Conservation (phyloP, 2,888 invertebrate species). For the Blastobasis adustella region DNA sequence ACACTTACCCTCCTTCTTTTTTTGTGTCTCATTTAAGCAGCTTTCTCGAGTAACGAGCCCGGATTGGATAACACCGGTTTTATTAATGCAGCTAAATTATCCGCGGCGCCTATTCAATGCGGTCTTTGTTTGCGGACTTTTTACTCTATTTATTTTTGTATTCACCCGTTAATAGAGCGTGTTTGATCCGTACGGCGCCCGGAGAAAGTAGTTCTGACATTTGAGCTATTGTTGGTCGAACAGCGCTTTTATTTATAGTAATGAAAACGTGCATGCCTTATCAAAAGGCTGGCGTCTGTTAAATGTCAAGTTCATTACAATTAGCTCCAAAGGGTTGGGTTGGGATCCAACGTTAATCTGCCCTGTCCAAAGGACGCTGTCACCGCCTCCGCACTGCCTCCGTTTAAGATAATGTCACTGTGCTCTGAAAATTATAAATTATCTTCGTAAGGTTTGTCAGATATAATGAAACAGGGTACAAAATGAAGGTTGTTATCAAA, state of each 20-base stretch:
- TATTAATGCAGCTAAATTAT: slow-evolving; percentile 26
- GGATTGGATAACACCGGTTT: slow-evolving; percentile 23
- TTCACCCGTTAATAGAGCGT: slow-evolving; percentile 18
- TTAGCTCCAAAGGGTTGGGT: neutral
- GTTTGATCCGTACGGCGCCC: slow-evolving; percentile 10
- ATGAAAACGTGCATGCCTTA: neutral
- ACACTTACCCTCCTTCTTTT: neutral
- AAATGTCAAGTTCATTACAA: slow-evolving; percentile 4
- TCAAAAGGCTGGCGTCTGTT: slow-evolving; percentile 1
- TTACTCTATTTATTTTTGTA: slow-evolving; percentile 27
- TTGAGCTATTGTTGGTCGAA: slow-evolving; percentile 29
- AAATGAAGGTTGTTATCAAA: no score
- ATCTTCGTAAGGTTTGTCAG: no score
- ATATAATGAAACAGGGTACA: no score
- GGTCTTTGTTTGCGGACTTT: slow-evolving; percentile 19
- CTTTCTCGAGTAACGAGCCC: slow-evolving; percentile 29
- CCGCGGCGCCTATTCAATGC: slow-evolving; percentile 21
- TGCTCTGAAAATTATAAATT: no score
- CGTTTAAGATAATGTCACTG: no score
- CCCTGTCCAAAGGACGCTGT: no score
- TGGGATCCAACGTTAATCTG: neutral
- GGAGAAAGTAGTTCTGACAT: slow-evolving; percentile 39
- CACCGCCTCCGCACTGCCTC: no score
- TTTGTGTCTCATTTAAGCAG: slow-evolving; percentile 8
- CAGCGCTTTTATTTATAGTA: slow-evolving; percentile 17